Evolutionary conservation across 2,888 invertebrate species (phyloP), one percentile per base, ranked within the genome.

Genomic region (Mimachlamys varia): DNA sequence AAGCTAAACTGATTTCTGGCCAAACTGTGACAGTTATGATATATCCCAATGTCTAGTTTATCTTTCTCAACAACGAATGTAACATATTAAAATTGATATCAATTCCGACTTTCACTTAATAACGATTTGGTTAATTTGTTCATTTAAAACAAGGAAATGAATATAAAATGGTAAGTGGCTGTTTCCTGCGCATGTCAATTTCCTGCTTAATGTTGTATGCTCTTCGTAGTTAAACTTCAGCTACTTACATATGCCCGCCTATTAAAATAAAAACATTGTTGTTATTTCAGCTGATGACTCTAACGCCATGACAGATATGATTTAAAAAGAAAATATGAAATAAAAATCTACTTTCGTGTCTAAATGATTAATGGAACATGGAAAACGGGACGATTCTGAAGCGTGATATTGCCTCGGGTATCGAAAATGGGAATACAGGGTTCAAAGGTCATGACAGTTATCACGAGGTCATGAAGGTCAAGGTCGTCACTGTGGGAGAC

Each of bases 401-500:
- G 44, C 44, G 44, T 44, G 44, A 44, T 44, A 44, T 44, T 44
- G 44, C 44, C 44, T 44, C 44, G 4, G 44, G 76, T 76, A 33
- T 76, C 76, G 4, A 10, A 3, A 76, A 76, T 76, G 76, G 76
- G 76, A 76, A 7, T 12, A 0, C 76, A 12, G 0, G 4, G 33
- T 33, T 76, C 33, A 1, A 10, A 5, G 76, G 76, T 5, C 27
- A 76, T 10, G 76, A 76, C n/a, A n/a, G n/a, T 33, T 76, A 76
- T 76, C 76, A 89, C 37, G 89, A 91, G 13, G 50, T 89, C 33
- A 38, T 89, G 33, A 93, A 93, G 88, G 89, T 93, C 7, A 94
- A 94, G 90, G 92, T 92, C 87, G 94, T 94, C 49, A 88, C 93
- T 15, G 88, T 94, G 4, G 94, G 94, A 0, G 94, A 94, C 89